phyloP scores from a whole-genome alignment of 1,140 invertebrate species.

The Drosophila nigromelanica region DNA sequence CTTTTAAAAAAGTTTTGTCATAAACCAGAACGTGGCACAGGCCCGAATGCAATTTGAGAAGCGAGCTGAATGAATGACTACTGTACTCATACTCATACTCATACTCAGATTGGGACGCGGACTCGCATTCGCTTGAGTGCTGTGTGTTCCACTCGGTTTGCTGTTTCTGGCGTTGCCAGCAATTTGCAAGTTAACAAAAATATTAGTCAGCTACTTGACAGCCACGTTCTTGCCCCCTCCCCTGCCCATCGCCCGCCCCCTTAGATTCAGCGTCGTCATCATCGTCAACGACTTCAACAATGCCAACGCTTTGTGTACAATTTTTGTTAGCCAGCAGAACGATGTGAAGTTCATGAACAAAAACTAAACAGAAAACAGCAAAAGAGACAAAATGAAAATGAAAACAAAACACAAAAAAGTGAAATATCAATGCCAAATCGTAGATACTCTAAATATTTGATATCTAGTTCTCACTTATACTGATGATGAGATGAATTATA shows the following conservation, averaged over 20 bases:
- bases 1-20: constrained; percentile 45
- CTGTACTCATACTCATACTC: background rate
- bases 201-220: constrained; percentile 72
- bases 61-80: constrained; percentile 20
- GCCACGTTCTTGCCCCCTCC: constrained; percentile 13
- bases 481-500: no score
- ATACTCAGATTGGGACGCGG: background rate
- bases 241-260: background rate
- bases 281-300: constrained; percentile 46
- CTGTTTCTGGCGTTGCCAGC: constrained; percentile 23
- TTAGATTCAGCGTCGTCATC: constrained; percentile 11
- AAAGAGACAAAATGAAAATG: constrained; percentile 41
- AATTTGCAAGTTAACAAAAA: constrained; percentile 57
- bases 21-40: constrained; percentile 50
- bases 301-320: constrained; percentile 57
- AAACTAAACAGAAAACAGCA: constrained; percentile 35
- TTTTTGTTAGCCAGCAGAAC: constrained; percentile 29
- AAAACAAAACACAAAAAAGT: constrained; percentile 31
- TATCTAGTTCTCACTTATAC: no score
- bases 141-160: constrained; percentile 11
- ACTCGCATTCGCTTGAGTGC: background rate
- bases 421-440: background rate
- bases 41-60: constrained; percentile 47
- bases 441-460: constrained; percentile 23
- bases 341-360: constrained; percentile 71